These are phyloP conservation scores for Brachionus asplanchnoidis DNA, from an alignment of 1,140 invertebrate genomes.

Conservation along the genomic window DNA sequence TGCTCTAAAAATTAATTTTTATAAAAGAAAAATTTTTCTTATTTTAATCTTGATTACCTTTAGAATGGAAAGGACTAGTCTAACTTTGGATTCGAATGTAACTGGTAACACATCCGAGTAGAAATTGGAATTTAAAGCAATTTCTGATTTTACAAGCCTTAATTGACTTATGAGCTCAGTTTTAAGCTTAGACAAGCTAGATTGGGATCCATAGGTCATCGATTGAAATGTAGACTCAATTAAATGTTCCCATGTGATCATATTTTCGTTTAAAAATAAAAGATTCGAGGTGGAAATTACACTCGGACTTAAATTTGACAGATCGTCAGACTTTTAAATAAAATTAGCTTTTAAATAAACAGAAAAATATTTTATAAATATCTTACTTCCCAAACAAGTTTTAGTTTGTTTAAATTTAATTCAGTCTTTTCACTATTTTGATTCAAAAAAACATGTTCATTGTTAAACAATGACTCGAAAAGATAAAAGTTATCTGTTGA, in stretches of 20 bases:
- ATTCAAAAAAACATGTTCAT: slow-evolving; percentile 34
- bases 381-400: slow-evolving; percentile 38
- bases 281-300: slow-evolving; percentile 3
- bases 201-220: neutral
- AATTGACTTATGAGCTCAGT: neutral
- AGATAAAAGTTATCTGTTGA: slow-evolving; percentile 1
- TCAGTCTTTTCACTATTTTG: slow-evolving; percentile 16
- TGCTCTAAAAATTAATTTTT: neutral
- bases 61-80: neutral
- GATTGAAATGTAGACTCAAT: slow-evolving; percentile 1
- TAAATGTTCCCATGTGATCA: slow-evolving; percentile 18
- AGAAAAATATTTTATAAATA: neutral
- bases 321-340: slow-evolving; percentile 8
- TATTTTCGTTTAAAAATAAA: neutral
- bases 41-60: neutral
- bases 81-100: slow-evolving; percentile 28
- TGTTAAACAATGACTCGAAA: neutral
- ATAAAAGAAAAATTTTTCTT: neutral
- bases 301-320: slow-evolving; percentile 24
- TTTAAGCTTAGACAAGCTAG: neutral
- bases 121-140: neutral
- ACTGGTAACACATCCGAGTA: neutral
- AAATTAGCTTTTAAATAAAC: neutral
- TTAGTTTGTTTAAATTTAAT: slow-evolving; percentile 2
- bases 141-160: neutral